These are phyloP conservation scores for Lycaon pictus DNA, from an alignment of 2,113 vertebrate genomes.

Conservation along the genomic window DNA sequence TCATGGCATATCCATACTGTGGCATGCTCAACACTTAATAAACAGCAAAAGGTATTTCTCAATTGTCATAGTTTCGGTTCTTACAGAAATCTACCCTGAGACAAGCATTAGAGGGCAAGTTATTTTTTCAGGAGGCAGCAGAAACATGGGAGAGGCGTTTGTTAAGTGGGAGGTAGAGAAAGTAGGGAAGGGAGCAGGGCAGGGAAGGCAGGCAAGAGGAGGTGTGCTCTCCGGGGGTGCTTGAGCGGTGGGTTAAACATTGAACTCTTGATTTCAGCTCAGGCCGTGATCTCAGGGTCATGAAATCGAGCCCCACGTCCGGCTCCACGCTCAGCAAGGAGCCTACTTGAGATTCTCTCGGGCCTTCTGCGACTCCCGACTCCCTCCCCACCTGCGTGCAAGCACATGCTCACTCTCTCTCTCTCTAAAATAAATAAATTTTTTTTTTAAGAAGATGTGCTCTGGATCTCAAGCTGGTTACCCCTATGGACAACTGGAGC, in stretches of 20 bases:
- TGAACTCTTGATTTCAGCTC: not conserved
- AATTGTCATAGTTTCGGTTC: not conserved
- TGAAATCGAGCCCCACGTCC: not conserved
- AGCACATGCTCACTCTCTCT: not conserved
- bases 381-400: not conserved
- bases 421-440: not conserved
- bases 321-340: not conserved
- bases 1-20: not conserved
- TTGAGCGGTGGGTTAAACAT: not conserved
- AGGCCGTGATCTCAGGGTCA: not conserved
- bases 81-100: slow-evolving; percentile 19
- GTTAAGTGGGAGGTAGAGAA: not conserved
- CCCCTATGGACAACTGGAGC: not conserved
- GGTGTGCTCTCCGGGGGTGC: not conserved
- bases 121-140: not conserved
- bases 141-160: not conserved
- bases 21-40: not conserved
- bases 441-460: not conserved
- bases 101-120: slow-evolving; percentile 5
- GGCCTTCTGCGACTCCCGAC: not conserved
- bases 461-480: not conserved
- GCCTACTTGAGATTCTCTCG: not conserved
- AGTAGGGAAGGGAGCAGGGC: not conserved
- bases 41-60: not conserved
- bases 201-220: not conserved